Evolutionary conservation across 2,113 vertebrate genomes (phyloP).

Genomic region (Polypterus senegalus): DNA sequence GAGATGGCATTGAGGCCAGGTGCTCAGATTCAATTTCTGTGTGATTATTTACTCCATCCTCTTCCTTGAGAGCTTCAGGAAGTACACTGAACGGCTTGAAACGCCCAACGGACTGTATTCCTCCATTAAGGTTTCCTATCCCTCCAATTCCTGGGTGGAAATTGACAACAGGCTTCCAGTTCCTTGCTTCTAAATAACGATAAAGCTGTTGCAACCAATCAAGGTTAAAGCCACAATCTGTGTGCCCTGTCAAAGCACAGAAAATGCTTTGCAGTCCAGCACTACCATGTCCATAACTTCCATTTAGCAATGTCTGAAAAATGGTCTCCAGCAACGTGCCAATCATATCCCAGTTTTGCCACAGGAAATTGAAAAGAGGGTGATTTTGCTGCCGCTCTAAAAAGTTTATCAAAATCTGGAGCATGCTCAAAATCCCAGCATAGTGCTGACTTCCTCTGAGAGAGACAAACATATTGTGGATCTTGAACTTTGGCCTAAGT

Average conservation of each 20-base stretch:
- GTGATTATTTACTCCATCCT: conserved; percentile 25
- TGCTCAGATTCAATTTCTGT: conserved; percentile 26
- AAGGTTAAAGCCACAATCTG: conserved; percentile 54
- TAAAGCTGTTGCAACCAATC: conserved; percentile 64
- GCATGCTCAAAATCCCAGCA: conserved; percentile 59
- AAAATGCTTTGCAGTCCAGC: conserved; percentile 57
- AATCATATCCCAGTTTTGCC: conserved; percentile 69
- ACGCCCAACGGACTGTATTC: conserved; percentile 29
- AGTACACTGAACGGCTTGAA: conserved; percentile 50
- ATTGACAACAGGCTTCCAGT: conserved; percentile 67
- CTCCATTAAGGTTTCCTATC: conserved; percentile 24
- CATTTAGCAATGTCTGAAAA: conserved; percentile 57
- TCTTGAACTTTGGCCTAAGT: conserved; percentile 52
- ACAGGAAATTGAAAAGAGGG: conserved; percentile 49
- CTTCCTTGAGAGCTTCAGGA: conserved; percentile 34
- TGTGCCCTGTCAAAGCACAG: conserved; percentile 55
- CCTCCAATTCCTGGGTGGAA: conserved; percentile 43
- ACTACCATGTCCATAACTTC: conserved; percentile 51
- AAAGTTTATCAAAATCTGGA: conserved; percentile 56
- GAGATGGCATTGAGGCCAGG: conserved; percentile 36
- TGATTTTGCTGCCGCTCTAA: conserved; percentile 51
- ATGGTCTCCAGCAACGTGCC: conserved; percentile 57
- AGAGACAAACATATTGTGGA: conserved; percentile 68
- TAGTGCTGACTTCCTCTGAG: conserved; percentile 69
- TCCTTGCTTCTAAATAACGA: conserved; percentile 54